These are phyloP conservation scores for Mesochorus sp. DNA, from an alignment of 2,888 invertebrate genomes.

Conservation along the genomic window DNA sequence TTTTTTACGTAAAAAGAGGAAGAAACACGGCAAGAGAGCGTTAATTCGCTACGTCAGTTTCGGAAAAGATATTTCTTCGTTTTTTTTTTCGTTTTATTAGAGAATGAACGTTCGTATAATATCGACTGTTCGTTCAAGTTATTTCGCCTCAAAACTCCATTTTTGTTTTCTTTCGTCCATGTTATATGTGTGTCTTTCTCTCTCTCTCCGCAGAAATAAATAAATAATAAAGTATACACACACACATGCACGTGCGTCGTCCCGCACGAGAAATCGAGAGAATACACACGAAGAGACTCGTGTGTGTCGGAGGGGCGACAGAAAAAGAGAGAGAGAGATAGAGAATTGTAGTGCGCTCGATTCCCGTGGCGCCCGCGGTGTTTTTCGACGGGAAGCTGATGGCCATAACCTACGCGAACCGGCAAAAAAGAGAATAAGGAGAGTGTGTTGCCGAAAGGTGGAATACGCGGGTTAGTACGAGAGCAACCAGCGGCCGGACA, in stretches of 20 bases:
- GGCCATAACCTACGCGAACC: constrained; percentile 73
- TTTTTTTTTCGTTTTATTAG: too few relatives aligned
- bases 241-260: too few relatives aligned
- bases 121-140: too few relatives aligned
- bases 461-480: constrained; percentile 3
- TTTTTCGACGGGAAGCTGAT: constrained; percentile 74
- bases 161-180: too few relatives aligned
- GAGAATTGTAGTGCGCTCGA: constrained; percentile 54
- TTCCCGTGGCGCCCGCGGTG: constrained; percentile 79
- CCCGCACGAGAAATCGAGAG: constrained; percentile 32
- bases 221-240: too few relatives aligned
- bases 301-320: constrained; percentile 37
- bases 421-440: constrained; percentile 64
- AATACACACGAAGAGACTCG: constrained; percentile 19
- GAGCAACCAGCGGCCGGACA: too few relatives aligned
- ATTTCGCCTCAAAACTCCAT: too few relatives aligned
- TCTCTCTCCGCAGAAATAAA: too few relatives aligned
- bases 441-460: constrained; percentile 38
- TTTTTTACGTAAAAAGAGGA: constrained; percentile 8
- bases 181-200: too few relatives aligned
- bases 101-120: too few relatives aligned
- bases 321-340: constrained; percentile 11
- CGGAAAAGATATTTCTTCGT: too few relatives aligned
- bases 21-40: background rate
- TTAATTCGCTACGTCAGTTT: too few relatives aligned